phyloP scores from a whole-genome alignment of 2,113 vertebrate species.

The Neoarius graeffei region DNA sequence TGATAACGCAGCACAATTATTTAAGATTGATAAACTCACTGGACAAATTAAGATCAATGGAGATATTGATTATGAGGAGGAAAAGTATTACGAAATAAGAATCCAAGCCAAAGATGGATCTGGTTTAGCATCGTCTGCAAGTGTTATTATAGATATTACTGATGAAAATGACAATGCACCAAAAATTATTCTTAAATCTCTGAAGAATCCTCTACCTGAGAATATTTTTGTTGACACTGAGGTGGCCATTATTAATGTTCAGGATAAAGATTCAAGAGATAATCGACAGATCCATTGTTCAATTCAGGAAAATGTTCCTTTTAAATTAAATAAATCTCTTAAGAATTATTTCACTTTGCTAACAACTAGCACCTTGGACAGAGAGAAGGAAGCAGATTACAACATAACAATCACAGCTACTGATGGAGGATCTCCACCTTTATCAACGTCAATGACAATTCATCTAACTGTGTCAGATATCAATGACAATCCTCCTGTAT shows the following conservation, averaged over 20 bases:
- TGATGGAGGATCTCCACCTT: constrained; percentile 54
- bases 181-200: constrained; percentile 26
- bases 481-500: too few relatives aligned
- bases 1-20: constrained; percentile 34
- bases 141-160: constrained; percentile 48
- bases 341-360: constrained; percentile 33
- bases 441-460: constrained; percentile 54
- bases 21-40: constrained; percentile 38
- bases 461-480: constrained; percentile 57
- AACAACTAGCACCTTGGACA: too few relatives aligned
- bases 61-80: constrained; percentile 49
- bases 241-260: constrained; percentile 48
- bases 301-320: constrained; percentile 57
- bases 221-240: constrained; percentile 44
- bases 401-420: constrained; percentile 53
- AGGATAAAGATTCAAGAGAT: constrained; percentile 49
- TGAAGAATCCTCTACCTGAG: constrained; percentile 31
- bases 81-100: constrained; percentile 41
- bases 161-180: constrained; percentile 51
- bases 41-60: constrained; percentile 40
- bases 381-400: constrained; percentile 45
- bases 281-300: constrained; percentile 50
- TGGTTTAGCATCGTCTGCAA: constrained; percentile 49
- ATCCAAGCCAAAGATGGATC: constrained; percentile 39
- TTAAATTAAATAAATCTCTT: constrained; percentile 57